Conservation (phyloP, 2,113 vertebrate species). For the Grantiella picta region DNA sequence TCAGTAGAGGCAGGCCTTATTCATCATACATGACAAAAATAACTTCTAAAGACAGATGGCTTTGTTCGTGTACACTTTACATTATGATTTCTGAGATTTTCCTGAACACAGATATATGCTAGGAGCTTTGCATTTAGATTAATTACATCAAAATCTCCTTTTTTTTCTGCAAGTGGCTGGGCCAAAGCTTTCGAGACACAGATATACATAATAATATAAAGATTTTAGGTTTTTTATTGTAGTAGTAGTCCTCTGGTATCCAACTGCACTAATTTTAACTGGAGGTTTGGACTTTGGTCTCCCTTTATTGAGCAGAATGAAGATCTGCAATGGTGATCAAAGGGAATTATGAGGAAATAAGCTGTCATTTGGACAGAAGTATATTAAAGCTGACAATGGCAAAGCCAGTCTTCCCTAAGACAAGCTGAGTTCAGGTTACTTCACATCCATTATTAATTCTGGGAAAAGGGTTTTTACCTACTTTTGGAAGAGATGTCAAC, state of each 20-base stretch:
- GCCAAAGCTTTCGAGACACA: conserved; percentile 72
- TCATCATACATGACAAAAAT: neutral
- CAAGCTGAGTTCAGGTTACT: conserved; percentile 75
- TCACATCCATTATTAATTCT: conserved; percentile 61
- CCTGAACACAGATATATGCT: neutral
- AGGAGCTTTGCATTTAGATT: conserved; percentile 47
- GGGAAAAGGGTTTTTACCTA: conserved; percentile 58
- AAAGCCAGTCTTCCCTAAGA: conserved; percentile 69
- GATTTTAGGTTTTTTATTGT: conserved; percentile 26
- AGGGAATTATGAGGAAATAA: conserved; percentile 63
- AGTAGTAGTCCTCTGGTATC: conserved; percentile 33
- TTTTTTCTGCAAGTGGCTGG: conserved; percentile 50
- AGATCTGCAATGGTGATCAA: conserved; percentile 72
- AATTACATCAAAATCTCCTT: conserved; percentile 68
- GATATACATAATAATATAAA: conserved; percentile 62
- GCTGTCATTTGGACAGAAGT: conserved; percentile 66
- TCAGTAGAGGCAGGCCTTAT: neutral
- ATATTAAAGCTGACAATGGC: conserved; percentile 75
- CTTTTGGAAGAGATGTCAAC: conserved; percentile 68
- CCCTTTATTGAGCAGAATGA: conserved; percentile 61
- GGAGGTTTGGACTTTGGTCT: conserved; percentile 40
- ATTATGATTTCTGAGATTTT: neutral
- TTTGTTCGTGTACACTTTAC: neutral
- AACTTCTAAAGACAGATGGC: conserved; percentile 16
- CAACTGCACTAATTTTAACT: neutral